phyloP scores from a whole-genome alignment of 2,797 vertebrate species.

The Cossypha caffra region DNA sequence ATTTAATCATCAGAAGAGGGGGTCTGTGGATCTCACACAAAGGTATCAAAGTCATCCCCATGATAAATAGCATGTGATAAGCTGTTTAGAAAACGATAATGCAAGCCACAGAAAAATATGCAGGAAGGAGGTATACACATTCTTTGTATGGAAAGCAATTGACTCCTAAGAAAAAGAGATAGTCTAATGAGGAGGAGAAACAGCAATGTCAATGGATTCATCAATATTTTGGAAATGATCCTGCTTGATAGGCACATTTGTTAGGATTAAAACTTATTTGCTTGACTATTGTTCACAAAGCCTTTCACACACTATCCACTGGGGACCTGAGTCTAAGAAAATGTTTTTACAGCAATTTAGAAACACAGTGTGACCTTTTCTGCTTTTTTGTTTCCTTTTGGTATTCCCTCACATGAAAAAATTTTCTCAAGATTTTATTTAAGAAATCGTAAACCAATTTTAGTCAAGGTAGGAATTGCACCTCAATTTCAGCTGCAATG shows the following conservation, averaged over 20 bases:
- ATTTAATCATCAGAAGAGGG: constrained; percentile 3
- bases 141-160: background rate
- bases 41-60: background rate
- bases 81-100: constrained; percentile 35
- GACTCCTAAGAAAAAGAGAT: background rate
- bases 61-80: constrained; percentile 33
- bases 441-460: background rate
- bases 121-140: background rate
- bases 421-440: background rate
- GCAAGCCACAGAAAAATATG: background rate
- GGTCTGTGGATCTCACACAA: background rate
- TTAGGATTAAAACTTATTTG: background rate
- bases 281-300: background rate
- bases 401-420: background rate
- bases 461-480: background rate
- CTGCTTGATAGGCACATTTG: background rate
- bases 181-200: background rate
- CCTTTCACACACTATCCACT: background rate
- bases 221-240: background rate
- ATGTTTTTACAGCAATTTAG: background rate
- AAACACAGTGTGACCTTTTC: background rate
- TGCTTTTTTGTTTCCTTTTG: background rate
- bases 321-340: background rate
- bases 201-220: background rate
- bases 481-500: background rate